Conservation (phyloP, 2,888 invertebrate species). For the Chrysotoxum bicinctum region DNA sequence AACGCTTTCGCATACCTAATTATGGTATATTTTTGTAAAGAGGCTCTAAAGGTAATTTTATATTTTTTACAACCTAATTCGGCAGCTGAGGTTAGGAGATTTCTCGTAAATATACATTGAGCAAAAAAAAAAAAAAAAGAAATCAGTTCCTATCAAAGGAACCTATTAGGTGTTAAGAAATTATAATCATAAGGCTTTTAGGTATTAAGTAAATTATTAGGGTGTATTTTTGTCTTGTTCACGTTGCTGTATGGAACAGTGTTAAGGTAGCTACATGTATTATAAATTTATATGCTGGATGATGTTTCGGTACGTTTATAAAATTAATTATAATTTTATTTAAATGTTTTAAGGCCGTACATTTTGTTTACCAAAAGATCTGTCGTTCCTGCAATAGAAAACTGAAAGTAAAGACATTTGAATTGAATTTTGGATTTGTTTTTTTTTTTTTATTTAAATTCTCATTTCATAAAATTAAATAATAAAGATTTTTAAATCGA, state of each 20-base stretch:
- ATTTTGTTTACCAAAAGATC: too few relatives aligned
- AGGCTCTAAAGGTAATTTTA: slow-evolving; percentile 40
- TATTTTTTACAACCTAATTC: slow-evolving; percentile 26
- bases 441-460: too few relatives aligned
- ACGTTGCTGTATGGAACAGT: background rate
- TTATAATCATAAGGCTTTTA: slow-evolving; percentile 10
- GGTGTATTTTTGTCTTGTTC: background rate
- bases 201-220: slow-evolving; percentile 1
- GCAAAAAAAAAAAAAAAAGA: background rate
- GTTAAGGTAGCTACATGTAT: background rate
- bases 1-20: slow-evolving; percentile 47
- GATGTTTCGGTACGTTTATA: background rate
- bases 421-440: too few relatives aligned
- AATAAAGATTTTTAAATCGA: too few relatives aligned
- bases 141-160: slow-evolving; percentile 26
- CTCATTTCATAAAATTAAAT: too few relatives aligned
- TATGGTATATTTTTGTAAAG: slow-evolving; percentile 54
- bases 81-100: slow-evolving; percentile 30
- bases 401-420: too few relatives aligned
- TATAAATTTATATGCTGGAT: background rate
- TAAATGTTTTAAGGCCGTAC: too few relatives aligned
- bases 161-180: slow-evolving; percentile 11
- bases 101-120: background rate
- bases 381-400: too few relatives aligned
- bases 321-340: background rate